Conservation (phyloP, 2,113 vertebrate genomes). For the Sebastes schlegelii region DNA sequence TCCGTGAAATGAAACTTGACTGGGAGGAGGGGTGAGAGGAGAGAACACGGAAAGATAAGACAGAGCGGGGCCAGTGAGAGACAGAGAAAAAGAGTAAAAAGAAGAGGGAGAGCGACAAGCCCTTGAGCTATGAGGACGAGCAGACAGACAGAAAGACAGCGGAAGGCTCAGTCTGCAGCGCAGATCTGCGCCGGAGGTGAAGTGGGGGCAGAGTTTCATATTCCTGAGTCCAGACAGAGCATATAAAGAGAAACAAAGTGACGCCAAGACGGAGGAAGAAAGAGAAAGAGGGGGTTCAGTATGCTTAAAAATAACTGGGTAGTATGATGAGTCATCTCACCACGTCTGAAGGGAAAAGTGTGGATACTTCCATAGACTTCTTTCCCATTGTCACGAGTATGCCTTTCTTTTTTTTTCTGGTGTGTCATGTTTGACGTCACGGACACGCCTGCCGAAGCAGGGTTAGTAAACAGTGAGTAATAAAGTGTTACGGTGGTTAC, state of each 20-base stretch:
- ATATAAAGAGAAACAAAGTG: conserved; percentile 36
- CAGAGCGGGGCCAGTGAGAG: conserved; percentile 50
- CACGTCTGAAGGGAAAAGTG: neutral
- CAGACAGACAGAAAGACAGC: conserved; percentile 63
- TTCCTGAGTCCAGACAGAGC: conserved; percentile 30
- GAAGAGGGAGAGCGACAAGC: conserved; percentile 58
- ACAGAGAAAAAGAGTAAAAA: conserved; percentile 19
- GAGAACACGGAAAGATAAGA: conserved; percentile 75
- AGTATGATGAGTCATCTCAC: conserved; percentile 12
- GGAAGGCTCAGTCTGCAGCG: conserved; percentile 39
- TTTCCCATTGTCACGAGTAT: too few relatives aligned
- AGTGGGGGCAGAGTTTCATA: conserved; percentile 47
- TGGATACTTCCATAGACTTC: too few relatives aligned
- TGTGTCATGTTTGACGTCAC: too few relatives aligned
- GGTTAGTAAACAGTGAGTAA: too few relatives aligned
- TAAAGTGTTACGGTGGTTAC: too few relatives aligned
- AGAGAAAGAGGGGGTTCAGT: conserved; percentile 1
- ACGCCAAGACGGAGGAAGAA: conserved; percentile 13
- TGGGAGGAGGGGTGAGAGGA: conserved; percentile 72
- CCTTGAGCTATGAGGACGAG: conserved; percentile 69
- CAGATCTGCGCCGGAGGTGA: conserved; percentile 63
- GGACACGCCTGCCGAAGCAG: too few relatives aligned
- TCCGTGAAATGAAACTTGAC: conserved; percentile 82
- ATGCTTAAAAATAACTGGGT: conserved; percentile 22
- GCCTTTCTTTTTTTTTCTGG: too few relatives aligned